A percentile compares a stretch with the other conserved stretches of the same genome.
phyloP scores from a whole-genome alignment of 1,140 invertebrate genomes.

The Lepidostoma basale region DNA sequence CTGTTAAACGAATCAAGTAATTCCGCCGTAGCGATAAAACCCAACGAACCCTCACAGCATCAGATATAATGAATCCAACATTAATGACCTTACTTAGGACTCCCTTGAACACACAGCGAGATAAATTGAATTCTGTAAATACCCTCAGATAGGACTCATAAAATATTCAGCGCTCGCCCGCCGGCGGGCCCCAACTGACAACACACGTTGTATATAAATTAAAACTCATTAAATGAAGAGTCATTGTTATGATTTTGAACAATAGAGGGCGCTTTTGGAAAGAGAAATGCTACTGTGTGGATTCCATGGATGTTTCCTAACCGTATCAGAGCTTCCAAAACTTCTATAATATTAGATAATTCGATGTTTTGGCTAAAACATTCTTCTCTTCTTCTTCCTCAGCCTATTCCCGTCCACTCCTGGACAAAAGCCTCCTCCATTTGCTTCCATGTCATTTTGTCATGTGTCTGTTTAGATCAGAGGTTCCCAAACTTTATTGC shows the following conservation, averaged over 20 bases:
- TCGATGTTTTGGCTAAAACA: too few relatives aligned
- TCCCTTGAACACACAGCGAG: constrained; percentile 1
- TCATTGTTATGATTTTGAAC: constrained; percentile 36
- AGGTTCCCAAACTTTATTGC: too few relatives aligned
- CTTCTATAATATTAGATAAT: too few relatives aligned
- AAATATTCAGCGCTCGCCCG: constrained; percentile 31
- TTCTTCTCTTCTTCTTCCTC: too few relatives aligned
- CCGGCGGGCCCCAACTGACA: not conserved
- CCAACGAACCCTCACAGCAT: not conserved
- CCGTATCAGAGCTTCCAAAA: too few relatives aligned
- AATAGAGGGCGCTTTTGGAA: constrained; percentile 32
- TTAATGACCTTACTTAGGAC: constrained; percentile 21
- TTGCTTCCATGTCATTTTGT: too few relatives aligned
- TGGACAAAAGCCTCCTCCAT: too few relatives aligned
- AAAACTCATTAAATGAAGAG: constrained; percentile 45
- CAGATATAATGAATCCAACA: constrained; percentile 7
- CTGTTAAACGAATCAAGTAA: too few relatives aligned
- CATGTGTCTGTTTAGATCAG: too few relatives aligned
- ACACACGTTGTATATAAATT: constrained; percentile 44
- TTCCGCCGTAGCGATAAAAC: not conserved
- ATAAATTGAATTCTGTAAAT: constrained; percentile 27
- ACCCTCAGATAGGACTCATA: constrained; percentile 19
- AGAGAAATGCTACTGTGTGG: constrained; percentile 32
- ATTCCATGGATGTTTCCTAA: constrained; percentile 23
- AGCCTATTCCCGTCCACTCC: too few relatives aligned